A percentile compares a stretch with the other conserved stretches of the same genome.
Conservation (phyloP, 2,113 vertebrate species). For the Amblyopsis rosae region DNA sequence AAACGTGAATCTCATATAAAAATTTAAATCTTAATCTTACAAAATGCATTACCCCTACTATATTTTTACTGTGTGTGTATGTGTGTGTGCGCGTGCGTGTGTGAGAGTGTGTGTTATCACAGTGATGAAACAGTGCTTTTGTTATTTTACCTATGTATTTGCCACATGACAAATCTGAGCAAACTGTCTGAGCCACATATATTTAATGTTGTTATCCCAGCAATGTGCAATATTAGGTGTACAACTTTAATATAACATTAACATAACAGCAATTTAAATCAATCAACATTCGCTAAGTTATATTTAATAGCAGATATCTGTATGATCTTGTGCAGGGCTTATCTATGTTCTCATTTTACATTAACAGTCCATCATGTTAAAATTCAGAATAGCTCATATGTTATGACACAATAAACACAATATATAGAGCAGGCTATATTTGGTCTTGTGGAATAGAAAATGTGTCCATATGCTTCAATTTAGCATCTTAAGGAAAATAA, state of each 20-base stretch:
- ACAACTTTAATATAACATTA: no score
- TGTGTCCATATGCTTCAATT: not conserved
- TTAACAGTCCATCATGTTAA: constrained; percentile 20
- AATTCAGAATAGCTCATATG: constrained; percentile 11
- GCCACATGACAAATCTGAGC: not conserved
- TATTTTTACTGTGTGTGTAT: not conserved
- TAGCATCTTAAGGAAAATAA: no score
- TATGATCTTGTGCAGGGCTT: no score
- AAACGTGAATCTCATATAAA: no score
- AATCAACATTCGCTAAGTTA: no score
- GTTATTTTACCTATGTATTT: not conserved
- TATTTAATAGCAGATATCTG: no score
- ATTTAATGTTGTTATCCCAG: no score
- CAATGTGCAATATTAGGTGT: no score
- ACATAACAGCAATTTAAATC: no score
- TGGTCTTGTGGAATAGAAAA: not conserved
- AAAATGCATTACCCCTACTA: no score
- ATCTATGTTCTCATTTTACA: not conserved
- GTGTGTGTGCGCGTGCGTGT: not conserved
- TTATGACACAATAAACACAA: constrained; percentile 16
- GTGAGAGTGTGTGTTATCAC: not conserved
- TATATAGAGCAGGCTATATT: not conserved
- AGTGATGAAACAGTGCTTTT: constrained; percentile 2
- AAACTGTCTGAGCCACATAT: no score
- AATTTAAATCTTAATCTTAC: no score